Evolutionary conservation across 1,140 invertebrate species (phyloP).

Genomic region (Drosophila takahashii): DNA sequence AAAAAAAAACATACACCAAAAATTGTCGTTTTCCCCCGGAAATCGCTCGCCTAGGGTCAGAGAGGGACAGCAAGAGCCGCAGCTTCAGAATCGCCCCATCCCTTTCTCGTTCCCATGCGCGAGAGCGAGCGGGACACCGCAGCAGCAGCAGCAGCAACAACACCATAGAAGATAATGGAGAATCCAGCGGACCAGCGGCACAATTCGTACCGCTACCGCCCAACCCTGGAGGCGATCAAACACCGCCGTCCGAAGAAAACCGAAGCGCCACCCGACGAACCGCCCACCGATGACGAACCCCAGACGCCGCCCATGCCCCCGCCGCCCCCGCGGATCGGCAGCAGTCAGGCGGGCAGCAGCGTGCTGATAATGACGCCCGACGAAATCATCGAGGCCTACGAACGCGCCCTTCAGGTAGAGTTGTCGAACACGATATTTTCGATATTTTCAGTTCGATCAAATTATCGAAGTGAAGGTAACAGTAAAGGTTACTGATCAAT

Average conservation of each 20-base stretch:
- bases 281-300: neutral
- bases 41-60: slow-evolving; percentile 7
- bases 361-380: slow-evolving; percentile 56
- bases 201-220: neutral
- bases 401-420: slow-evolving; percentile 40
- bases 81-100: neutral
- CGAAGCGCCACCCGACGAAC: neutral
- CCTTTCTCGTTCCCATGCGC: slow-evolving; percentile 1
- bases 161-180: neutral
- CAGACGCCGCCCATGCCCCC: neutral
- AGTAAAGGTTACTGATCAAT: no score
- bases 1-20: slow-evolving; percentile 4
- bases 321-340: slow-evolving; percentile 39
- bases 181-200: neutral
- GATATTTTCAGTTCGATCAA: neutral
- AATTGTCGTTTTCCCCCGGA: slow-evolving; percentile 11
- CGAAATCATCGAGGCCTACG: slow-evolving; percentile 60
- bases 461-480: neutral
- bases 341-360: slow-evolving; percentile 44
- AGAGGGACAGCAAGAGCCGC: slow-evolving; percentile 9
- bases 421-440: neutral
- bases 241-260: neutral
- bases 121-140: slow-evolving; percentile 13
- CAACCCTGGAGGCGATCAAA: neutral
- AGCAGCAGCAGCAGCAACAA: slow-evolving; percentile 1